Evolutionary conservation across 1,140 invertebrate genomes (phyloP).

Genomic region (Drosophila kohkoa): DNA sequence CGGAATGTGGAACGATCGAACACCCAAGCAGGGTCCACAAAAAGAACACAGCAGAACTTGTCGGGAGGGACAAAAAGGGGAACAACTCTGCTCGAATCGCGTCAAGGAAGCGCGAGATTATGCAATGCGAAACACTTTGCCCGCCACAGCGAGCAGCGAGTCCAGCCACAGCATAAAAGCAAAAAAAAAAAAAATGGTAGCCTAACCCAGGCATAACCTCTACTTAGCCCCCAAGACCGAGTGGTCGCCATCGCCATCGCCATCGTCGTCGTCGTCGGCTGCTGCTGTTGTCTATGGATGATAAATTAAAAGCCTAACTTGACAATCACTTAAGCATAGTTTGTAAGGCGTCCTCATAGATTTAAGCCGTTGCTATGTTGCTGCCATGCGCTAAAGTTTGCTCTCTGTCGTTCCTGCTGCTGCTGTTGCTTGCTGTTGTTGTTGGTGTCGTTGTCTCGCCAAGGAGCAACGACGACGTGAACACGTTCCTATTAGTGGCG

Average conservation of each 20-base stretch:
- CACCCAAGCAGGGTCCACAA: slow-evolving; percentile 72
- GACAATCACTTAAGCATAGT: slow-evolving; percentile 85
- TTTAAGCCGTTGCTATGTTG: slow-evolving; percentile 70
- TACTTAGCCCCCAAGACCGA: slow-evolving; percentile 71
- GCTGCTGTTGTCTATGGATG: slow-evolving; percentile 83
- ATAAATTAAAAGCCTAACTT: slow-evolving; percentile 85
- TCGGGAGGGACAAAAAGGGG: not conserved
- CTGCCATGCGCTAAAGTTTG: slow-evolving; percentile 59
- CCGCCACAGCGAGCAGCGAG: slow-evolving; percentile 9
- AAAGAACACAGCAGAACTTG: slow-evolving; percentile 11
- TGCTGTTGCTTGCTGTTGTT: slow-evolving; percentile 16
- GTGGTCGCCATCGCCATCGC: slow-evolving; percentile 25
- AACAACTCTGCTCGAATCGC: slow-evolving; percentile 6
- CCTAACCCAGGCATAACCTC: slow-evolving; percentile 79
- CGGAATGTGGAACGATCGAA: slow-evolving; percentile 84
- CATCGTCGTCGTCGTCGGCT: slow-evolving; percentile 24
- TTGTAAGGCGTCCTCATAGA: slow-evolving; percentile 84
- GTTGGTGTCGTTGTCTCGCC: slow-evolving; percentile 35
- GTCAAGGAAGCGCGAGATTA: slow-evolving; percentile 68
- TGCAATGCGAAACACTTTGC: slow-evolving; percentile 80
- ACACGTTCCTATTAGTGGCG: slow-evolving; percentile 84
- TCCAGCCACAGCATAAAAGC: not conserved
- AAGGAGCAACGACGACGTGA: slow-evolving; percentile 64
- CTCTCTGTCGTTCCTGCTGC: slow-evolving; percentile 53
- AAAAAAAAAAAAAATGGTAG: slow-evolving; percentile 68